These are phyloP conservation scores for Eulithis prunata DNA, from an alignment of 2,888 invertebrate species.

Conservation along the genomic window DNA sequence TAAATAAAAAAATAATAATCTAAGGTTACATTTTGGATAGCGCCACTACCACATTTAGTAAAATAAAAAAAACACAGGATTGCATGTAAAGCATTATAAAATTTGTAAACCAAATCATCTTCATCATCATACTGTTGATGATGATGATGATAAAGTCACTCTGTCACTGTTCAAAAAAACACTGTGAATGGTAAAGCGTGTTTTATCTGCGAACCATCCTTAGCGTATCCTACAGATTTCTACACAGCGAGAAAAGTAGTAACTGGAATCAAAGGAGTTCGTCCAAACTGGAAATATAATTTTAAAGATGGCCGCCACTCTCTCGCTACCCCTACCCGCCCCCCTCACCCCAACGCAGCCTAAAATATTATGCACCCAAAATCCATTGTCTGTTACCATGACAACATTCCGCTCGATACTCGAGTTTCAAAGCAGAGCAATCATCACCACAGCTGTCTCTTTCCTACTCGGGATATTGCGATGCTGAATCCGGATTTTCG, in stretches of 20 bases:
- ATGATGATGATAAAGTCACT: too few relatives aligned
- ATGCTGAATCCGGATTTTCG: slow-evolving; percentile 71
- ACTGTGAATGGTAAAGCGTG: slow-evolving; percentile 2
- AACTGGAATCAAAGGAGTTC: slow-evolving; percentile 72
- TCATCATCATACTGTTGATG: too few relatives aligned
- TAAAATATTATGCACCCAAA: slow-evolving; percentile 85
- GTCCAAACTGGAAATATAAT: slow-evolving; percentile 82
- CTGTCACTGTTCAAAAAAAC: not conserved
- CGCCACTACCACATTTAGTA: too few relatives aligned
- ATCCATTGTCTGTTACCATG: slow-evolving; percentile 84
- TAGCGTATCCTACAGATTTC: slow-evolving; percentile 56
- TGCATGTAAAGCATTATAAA: too few relatives aligned
- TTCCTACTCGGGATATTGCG: slow-evolving; percentile 71
- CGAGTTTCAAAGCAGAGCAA: slow-evolving; percentile 65
- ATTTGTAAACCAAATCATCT: too few relatives aligned
- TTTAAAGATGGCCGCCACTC: slow-evolving; percentile 82
- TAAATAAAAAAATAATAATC: too few relatives aligned
- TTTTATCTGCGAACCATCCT: slow-evolving; percentile 42
- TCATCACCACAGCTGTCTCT: slow-evolving; percentile 75
- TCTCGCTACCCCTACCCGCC: slow-evolving; percentile 64
- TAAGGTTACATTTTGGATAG: too few relatives aligned
- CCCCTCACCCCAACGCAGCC: slow-evolving; percentile 74
- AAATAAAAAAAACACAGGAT: too few relatives aligned
- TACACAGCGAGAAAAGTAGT: slow-evolving; percentile 61
- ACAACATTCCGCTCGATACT: slow-evolving; percentile 81